Conservation (phyloP, 2,797 vertebrate species). For the Pipistrellus nathusii region DNA sequence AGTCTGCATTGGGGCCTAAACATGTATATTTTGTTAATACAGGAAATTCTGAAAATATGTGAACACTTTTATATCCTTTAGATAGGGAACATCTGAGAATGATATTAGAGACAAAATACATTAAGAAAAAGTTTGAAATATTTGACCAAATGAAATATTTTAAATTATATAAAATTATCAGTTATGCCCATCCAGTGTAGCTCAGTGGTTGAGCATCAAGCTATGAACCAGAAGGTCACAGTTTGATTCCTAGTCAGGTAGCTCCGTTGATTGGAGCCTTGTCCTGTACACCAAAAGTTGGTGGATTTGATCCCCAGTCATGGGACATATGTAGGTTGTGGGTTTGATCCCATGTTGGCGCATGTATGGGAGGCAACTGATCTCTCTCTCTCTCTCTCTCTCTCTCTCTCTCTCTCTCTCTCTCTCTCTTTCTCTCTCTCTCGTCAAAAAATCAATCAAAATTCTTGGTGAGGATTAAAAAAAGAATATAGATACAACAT, state of each 20-base stretch:
- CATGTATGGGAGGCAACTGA: no score
- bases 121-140: conserved; percentile 9
- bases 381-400: no score
- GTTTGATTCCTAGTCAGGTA: neutral
- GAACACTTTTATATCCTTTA: conserved; percentile 41
- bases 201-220: no score
- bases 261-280: neutral
- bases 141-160: conserved; percentile 46
- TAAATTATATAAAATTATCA: neutral
- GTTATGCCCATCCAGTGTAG: neutral
- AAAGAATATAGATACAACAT: neutral
- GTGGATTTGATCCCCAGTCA: neutral
- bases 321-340: no score
- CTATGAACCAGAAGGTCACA: no score
- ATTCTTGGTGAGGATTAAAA: neutral
- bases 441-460: neutral
- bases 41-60: conserved; percentile 42
- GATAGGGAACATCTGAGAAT: conserved; percentile 42
- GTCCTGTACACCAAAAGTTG: neutral
- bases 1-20: neutral
- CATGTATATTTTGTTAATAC: neutral
- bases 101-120: conserved; percentile 48
- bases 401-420: no score
- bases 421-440: no score
- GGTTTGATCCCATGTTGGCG: no score